These are phyloP conservation scores for Nibea albiflora DNA, from an alignment of 2,113 vertebrate genomes.

Conservation along the genomic window DNA sequence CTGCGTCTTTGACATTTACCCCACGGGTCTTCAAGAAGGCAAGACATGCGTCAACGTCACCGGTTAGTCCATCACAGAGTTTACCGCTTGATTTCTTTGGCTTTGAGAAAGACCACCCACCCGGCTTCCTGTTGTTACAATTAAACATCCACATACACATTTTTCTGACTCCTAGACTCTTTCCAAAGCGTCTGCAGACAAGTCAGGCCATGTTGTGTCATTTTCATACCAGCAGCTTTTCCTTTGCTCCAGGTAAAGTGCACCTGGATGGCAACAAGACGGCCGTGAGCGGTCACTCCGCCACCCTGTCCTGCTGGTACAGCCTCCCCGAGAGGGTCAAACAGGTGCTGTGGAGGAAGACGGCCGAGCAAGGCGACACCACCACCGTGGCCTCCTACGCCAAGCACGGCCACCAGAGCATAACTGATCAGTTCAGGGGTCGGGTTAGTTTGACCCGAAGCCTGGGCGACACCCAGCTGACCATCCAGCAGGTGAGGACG, in stretches of 20 bases:
- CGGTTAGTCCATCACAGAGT: conserved; percentile 54
- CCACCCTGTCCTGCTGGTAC: conserved; percentile 78
- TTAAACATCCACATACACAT: conserved; percentile 1
- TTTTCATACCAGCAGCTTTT: background rate
- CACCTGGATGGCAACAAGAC: conserved; percentile 74
- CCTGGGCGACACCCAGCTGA: conserved; percentile 71
- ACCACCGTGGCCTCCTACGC: conserved; percentile 70
- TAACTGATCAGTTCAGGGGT: conserved; percentile 45
- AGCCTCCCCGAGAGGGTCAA: conserved; percentile 65
- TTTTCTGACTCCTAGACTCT: conserved; percentile 9
- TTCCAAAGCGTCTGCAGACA: background rate
- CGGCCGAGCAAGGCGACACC: conserved; percentile 74
- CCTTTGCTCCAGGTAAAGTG: conserved; percentile 68
- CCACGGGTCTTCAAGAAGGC: conserved; percentile 68
- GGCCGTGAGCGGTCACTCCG: conserved; percentile 58
- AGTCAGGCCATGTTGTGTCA: no score
- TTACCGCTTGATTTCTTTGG: background rate
- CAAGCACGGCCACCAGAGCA: background rate
- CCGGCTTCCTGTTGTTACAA: conserved; percentile 44
- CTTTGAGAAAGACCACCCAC: conserved; percentile 12
- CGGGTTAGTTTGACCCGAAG: conserved; percentile 69
- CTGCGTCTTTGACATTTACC: conserved; percentile 82
- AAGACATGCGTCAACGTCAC: conserved; percentile 74
- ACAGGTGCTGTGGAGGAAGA: conserved; percentile 85
- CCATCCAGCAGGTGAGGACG: conserved; percentile 63